Percentiles rank a stretch among this genome's conserved stretches.
These are phyloP conservation scores for Mustelus asterias DNA, from an alignment of 2,113 vertebrate species.

Conservation along the genomic window DNA sequence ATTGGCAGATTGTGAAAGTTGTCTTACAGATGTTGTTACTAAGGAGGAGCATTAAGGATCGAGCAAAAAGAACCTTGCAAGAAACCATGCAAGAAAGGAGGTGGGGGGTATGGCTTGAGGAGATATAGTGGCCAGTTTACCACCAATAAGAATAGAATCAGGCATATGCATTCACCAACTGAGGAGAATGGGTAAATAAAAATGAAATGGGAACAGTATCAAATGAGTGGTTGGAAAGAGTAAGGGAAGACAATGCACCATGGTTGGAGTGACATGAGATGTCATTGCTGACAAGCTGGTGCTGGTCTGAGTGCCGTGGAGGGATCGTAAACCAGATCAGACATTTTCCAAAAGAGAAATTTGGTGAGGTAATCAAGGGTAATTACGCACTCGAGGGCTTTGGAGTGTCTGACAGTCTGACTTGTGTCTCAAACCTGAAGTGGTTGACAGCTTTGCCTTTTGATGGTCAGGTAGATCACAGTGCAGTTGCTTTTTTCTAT, in stretches of 20 bases:
- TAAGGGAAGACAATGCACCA: not conserved
- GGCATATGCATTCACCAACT: not conserved
- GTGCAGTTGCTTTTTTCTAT: not conserved
- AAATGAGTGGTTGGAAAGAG: not conserved
- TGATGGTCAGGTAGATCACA: not conserved
- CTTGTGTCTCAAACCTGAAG: not conserved
- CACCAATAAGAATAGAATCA: not conserved
- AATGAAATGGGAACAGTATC: not conserved
- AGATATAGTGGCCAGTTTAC: not conserved
- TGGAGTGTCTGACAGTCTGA: not conserved
- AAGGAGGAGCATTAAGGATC: not conserved
- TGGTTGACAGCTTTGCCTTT: not conserved
- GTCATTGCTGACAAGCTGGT: not conserved
- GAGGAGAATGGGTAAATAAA: not conserved
- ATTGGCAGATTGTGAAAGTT: not conserved
- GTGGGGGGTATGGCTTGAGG: not conserved
- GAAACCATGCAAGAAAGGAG: not conserved
- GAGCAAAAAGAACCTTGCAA: not conserved
- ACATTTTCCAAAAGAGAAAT: not conserved
- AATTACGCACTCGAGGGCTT: not conserved
- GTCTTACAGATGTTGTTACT: not conserved
- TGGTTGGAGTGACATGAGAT: not conserved
- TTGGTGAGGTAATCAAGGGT: not conserved
- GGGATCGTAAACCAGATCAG: not conserved
- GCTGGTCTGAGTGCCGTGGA: not conserved